A percentile compares a stretch with the other conserved stretches of the same genome.
Evolutionary conservation across 1,140 invertebrate genomes (phyloP).

Genomic region (Neodiprion pinetum): DNA sequence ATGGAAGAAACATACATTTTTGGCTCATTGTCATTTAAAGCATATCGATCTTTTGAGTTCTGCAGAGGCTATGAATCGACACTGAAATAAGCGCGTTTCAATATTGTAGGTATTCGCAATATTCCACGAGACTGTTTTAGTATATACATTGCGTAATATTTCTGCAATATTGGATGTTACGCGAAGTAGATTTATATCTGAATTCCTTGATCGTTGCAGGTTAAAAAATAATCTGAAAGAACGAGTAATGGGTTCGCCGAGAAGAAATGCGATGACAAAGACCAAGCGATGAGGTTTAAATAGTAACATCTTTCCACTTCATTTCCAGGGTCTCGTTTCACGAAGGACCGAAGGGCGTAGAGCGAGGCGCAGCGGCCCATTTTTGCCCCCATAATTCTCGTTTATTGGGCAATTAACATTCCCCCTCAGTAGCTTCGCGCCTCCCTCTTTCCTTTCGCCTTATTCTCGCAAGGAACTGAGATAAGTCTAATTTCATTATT

Average conservation of each 20-base stretch:
- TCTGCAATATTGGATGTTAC: no score
- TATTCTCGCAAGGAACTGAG: constrained; percentile 9
- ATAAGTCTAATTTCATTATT: constrained; percentile 2
- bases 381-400: constrained; percentile 35
- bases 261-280: neutral
- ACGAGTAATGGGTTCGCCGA: neutral
- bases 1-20: no score
- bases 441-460: constrained; percentile 13
- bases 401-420: constrained; percentile 5
- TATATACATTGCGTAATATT: no score
- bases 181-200: no score
- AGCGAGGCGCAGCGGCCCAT: constrained; percentile 45
- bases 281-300: constrained; percentile 24
- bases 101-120: no score
- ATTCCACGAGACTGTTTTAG: no score
- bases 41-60: no score
- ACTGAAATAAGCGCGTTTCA: no score
- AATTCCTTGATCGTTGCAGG: neutral
- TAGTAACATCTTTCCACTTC: constrained; percentile 44
- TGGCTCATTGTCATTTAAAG: no score
- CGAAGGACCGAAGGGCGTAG: neutral
- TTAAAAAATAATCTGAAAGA: neutral
- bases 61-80: no score
- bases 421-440: constrained; percentile 44
- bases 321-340: constrained; percentile 46